Percentiles rank a stretch among this genome's conserved stretches.
phyloP scores from a whole-genome alignment of 2,888 invertebrate species.

The Microplitis deprimator region DNA sequence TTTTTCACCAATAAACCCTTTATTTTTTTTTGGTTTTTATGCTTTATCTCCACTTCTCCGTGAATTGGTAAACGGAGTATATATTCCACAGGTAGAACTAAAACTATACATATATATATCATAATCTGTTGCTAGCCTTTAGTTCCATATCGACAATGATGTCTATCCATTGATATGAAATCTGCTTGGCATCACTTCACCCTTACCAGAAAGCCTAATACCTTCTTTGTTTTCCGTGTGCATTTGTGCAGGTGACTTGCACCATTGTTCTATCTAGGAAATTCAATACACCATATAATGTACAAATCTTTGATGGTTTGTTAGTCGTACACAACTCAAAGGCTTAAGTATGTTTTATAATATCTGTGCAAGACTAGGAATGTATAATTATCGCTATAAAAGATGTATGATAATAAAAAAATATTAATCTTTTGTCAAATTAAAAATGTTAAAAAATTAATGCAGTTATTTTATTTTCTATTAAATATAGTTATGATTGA shows the following conservation, averaged over 20 bases:
- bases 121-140: conserved; percentile 56
- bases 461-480: no score
- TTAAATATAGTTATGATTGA: no score
- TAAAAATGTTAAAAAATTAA: no score
- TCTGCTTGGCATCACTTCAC: background rate
- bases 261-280: conserved; percentile 1
- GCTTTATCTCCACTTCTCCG: conserved; percentile 33
- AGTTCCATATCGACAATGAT: conserved; percentile 54
- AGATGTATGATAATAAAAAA: no score
- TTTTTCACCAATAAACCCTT: background rate
- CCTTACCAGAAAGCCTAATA: background rate
- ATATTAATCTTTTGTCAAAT: no score
- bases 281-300: conserved; percentile 1
- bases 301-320: background rate
- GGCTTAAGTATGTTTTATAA: background rate
- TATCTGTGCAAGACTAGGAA: no score
- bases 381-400: no score
- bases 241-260: conserved; percentile 14
- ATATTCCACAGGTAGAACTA: conserved; percentile 47
- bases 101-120: conserved; percentile 58
- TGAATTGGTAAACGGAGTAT: conserved; percentile 46
- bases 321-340: background rate
- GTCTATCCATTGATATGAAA: conserved; percentile 23
- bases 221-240: conserved; percentile 35
- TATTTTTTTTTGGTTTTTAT: conserved; percentile 12